Evolutionary conservation across 2,888 invertebrate species (phyloP).

Genomic region (Clistopyga incitator): DNA sequence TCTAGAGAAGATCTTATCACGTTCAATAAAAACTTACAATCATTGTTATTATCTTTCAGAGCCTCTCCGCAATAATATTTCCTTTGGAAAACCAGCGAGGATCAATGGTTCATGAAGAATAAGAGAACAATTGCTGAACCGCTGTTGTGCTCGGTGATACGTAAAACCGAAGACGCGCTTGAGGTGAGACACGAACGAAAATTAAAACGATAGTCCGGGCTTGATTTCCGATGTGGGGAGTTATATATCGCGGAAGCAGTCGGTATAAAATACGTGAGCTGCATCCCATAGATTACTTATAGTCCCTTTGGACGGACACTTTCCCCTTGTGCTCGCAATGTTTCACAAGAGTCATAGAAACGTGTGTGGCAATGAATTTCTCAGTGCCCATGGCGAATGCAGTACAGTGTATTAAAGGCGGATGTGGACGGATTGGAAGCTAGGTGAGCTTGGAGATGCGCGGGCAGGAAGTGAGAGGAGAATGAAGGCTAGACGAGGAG

Average conservation of each 20-base stretch:
- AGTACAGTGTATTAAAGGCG: too few relatives aligned
- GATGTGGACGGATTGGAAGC: too few relatives aligned
- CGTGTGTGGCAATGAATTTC: constrained; percentile 48
- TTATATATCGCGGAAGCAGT: constrained; percentile 81
- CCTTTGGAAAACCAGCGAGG: constrained; percentile 14
- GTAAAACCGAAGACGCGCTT: neutral
- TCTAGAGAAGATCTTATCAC: neutral
- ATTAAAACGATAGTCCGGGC: constrained; percentile 73
- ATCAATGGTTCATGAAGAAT: neutral
- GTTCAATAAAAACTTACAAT: constrained; percentile 25
- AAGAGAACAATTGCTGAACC: neutral
- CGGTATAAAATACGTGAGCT: constrained; percentile 74
- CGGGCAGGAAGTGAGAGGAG: too few relatives aligned
- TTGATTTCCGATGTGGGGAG: constrained; percentile 71
- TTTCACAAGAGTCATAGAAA: constrained; percentile 37
- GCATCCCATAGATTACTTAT: constrained; percentile 71
- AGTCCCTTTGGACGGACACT: constrained; percentile 70
- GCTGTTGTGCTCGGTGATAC: neutral
- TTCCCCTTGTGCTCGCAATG: constrained; percentile 69
- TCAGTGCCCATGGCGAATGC: too few relatives aligned
- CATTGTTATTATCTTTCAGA: constrained; percentile 12
- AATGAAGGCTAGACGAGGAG: too few relatives aligned
- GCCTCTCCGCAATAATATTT: neutral
- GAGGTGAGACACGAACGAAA: constrained; percentile 69
- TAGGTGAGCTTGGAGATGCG: too few relatives aligned